Conservation (phyloP, 2,797 vertebrate genomes). For the Poeciliopsis presidionis region DNA sequence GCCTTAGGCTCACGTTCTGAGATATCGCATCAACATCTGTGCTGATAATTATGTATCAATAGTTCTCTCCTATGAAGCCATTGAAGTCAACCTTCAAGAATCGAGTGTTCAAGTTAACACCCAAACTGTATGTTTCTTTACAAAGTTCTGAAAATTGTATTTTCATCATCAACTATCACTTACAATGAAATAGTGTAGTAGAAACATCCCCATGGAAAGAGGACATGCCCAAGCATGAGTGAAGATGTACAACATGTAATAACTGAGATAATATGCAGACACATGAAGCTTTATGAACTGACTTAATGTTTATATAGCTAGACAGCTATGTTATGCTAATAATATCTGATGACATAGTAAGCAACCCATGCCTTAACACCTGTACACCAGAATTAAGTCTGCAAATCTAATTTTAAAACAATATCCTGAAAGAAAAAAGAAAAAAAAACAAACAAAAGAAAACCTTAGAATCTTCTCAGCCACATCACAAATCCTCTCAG, state of each 20-base stretch:
- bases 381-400: not conserved
- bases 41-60: not conserved
- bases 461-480: not conserved
- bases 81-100: not conserved
- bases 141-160: not conserved
- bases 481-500: not conserved
- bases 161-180: not conserved
- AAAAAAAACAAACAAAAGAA: not conserved
- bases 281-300: conserved; percentile 46
- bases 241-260: conserved; percentile 24
- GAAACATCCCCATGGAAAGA: not conserved
- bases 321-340: conserved; percentile 34
- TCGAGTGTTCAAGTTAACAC: not conserved
- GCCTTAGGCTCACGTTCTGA: not conserved
- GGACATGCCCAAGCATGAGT: conserved; percentile 6
- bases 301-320: conserved; percentile 39
- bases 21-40: not conserved
- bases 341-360: conserved; percentile 40
- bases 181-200: not conserved
- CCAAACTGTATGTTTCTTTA: not conserved
- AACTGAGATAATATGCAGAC: conserved; percentile 39
- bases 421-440: not conserved
- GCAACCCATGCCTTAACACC: conserved; percentile 11
- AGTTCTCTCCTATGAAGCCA: not conserved
- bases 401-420: not conserved